phyloP scores from a whole-genome alignment of 35 echinoderm and acorn worm genomes.

The Ptychodera flava region DNA sequence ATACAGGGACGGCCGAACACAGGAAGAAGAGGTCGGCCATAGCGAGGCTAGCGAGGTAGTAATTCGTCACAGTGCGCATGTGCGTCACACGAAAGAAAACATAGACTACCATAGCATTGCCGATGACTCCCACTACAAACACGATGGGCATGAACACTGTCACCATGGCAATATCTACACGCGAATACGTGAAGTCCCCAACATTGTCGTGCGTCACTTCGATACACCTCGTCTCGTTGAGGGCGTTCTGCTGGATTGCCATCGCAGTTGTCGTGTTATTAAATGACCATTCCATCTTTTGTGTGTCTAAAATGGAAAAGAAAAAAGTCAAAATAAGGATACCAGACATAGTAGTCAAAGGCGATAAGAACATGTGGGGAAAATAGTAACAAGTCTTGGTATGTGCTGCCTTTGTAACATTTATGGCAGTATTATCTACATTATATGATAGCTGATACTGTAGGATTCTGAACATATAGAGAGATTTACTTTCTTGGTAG shows the following conservation, averaged over 20 bases:
- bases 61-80: constrained; percentile 30
- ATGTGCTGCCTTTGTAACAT: neutral
- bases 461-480: too few relatives aligned
- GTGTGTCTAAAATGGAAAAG: neutral
- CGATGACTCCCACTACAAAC: constrained; percentile 11
- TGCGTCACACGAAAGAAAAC: constrained; percentile 22
- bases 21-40: constrained; percentile 22
- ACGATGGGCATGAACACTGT: constrained; percentile 17
- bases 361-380: neutral
- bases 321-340: neutral
- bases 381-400: neutral
- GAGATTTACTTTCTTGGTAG: too few relatives aligned
- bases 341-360: neutral
- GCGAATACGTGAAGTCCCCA: neutral
- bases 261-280: neutral
- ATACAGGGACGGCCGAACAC: neutral
- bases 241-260: too few relatives aligned
- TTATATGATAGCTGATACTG: too few relatives aligned
- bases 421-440: too few relatives aligned
- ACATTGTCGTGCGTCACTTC: neutral
- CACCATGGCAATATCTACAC: neutral
- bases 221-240: neutral
- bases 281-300: neutral
- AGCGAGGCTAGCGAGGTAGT: constrained; percentile 14
- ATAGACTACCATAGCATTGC: constrained; percentile 12